A percentile compares a stretch with the other conserved stretches of the same genome.
Conservation (phyloP, 1,140 invertebrate species). For the Aricia agestis region DNA sequence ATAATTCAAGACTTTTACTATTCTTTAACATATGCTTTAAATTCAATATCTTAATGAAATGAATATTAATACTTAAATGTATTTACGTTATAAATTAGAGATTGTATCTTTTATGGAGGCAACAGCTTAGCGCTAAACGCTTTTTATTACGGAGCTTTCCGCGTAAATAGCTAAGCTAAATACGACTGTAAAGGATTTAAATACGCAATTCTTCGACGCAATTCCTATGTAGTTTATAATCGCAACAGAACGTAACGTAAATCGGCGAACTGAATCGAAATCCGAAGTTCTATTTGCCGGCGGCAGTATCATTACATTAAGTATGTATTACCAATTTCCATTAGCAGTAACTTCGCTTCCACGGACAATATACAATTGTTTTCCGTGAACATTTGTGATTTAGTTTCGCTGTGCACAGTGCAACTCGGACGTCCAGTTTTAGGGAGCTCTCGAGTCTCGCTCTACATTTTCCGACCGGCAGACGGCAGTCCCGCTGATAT, state of each 20-base stretch:
- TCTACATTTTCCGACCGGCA: not conserved
- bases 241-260: constrained; percentile 33
- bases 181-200: constrained; percentile 6
- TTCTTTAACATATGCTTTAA: no score
- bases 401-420: not conserved
- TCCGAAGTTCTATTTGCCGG: constrained; percentile 32
- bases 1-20: no score
- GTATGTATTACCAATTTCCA: constrained; percentile 50
- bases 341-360: constrained; percentile 55
- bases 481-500: not conserved
- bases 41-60: no score
- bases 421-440: constrained; percentile 6
- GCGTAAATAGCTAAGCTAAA: not conserved
- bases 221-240: constrained; percentile 31
- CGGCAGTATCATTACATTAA: constrained; percentile 44
- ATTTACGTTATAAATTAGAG: no score
- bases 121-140: not conserved
- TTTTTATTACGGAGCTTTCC: not conserved
- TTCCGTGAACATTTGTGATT: constrained; percentile 18
- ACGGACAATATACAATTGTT: constrained; percentile 19
- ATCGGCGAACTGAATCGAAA: constrained; percentile 35
- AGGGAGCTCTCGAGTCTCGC: not conserved
- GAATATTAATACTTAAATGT: no score
- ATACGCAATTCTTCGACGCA: not conserved
- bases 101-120: no score